Conservation (phyloP, 1,140 invertebrate species). For the Eubasilissa regina region DNA sequence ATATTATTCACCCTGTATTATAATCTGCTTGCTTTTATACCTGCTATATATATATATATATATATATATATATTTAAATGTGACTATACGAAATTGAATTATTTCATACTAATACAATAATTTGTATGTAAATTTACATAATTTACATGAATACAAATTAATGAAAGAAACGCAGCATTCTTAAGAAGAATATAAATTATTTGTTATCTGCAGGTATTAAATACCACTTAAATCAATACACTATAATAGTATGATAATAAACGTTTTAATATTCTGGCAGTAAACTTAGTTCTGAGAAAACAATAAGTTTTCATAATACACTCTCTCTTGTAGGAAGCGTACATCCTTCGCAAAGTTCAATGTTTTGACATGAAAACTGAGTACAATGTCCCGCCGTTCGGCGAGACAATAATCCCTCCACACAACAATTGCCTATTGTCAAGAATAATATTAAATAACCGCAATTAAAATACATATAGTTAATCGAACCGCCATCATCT, state of each 20-base stretch:
- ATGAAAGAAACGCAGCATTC: too few relatives aligned
- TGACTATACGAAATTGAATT: too few relatives aligned
- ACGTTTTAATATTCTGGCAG: slow-evolving; percentile 4
- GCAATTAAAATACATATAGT: neutral
- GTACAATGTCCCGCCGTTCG: neutral
- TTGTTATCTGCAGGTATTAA: too few relatives aligned
- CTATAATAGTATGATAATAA: too few relatives aligned
- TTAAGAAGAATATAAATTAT: too few relatives aligned
- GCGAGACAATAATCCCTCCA: slow-evolving; percentile 12
- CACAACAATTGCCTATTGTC: slow-evolving; percentile 50
- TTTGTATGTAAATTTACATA: neutral
- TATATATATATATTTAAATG: too few relatives aligned
- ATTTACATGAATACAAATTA: neutral
- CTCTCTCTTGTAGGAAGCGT: slow-evolving; percentile 13
- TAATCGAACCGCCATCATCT: slow-evolving; percentile 24
- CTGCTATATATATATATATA: too few relatives aligned
- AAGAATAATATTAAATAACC: slow-evolving; percentile 19
- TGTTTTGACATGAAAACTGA: slow-evolving; percentile 2
- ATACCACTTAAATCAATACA: too few relatives aligned
- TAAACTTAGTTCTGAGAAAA: slow-evolving; percentile 18
- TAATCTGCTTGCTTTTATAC: too few relatives aligned
- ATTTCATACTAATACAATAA: neutral
- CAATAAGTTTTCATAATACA: slow-evolving; percentile 26
- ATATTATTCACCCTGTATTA: too few relatives aligned
- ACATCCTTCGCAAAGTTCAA: slow-evolving; percentile 42